These are phyloP conservation scores for Chlorodrepanis virens DNA, from an alignment of 2,113 vertebrate species.

Conservation along the genomic window DNA sequence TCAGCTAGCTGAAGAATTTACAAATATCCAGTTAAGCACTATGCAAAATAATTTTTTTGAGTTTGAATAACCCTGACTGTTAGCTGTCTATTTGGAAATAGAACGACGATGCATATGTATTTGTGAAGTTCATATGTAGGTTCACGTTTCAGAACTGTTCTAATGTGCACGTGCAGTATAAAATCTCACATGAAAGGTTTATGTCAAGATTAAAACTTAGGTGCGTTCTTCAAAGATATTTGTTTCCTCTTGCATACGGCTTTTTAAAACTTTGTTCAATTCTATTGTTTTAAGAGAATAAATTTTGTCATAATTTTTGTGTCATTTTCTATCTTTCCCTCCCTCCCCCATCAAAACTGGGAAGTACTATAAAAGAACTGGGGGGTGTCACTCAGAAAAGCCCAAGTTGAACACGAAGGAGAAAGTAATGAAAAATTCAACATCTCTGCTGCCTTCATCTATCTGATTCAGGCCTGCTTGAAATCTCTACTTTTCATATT, in stretches of 20 bases:
- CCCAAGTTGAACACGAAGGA: not conserved
- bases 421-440: not conserved
- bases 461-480: not conserved
- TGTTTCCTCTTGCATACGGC: not conserved
- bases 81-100: not conserved
- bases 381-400: not conserved
- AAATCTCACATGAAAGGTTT: not conserved
- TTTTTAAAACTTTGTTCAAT: not conserved
- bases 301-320: not conserved
- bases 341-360: not conserved
- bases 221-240: not conserved
- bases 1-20: not conserved
- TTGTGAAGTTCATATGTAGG: not conserved
- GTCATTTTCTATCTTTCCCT: not conserved
- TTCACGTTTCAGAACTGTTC: not conserved
- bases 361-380: not conserved
- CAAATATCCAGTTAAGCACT: not conserved
- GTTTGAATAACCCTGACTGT: not conserved
- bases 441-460: not conserved
- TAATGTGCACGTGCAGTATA: not conserved
- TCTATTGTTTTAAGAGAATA: not conserved
- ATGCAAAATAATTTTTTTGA: not conserved
- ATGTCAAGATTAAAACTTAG: not conserved
- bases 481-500: not conserved
- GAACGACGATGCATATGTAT: not conserved